A percentile compares a stretch with the other conserved stretches of the same genome.
These are phyloP conservation scores for Drosophila ironensis DNA, from an alignment of 1,140 invertebrate species.

Conservation along the genomic window DNA sequence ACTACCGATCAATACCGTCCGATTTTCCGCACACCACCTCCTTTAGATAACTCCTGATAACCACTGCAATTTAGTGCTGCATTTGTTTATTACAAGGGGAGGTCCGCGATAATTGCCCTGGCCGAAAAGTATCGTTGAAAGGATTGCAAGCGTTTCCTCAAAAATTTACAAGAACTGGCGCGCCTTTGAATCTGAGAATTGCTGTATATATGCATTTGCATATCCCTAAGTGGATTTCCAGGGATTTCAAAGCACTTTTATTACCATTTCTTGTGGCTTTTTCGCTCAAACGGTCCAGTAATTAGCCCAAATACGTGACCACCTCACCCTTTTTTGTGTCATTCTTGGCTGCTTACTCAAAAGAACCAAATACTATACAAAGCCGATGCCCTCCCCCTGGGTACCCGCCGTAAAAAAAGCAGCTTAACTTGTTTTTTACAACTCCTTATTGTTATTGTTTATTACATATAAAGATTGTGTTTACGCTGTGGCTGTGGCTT, in stretches of 20 bases:
- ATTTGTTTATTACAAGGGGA: background rate
- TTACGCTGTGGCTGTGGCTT: slow-evolving; percentile 21
- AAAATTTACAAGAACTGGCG: background rate
- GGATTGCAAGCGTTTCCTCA: too few species aligned
- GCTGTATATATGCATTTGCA: background rate
- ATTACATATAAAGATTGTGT: slow-evolving; percentile 61
- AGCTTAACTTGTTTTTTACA: slow-evolving; percentile 58
- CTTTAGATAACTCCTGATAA: slow-evolving; percentile 18
- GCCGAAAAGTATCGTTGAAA: too few species aligned
- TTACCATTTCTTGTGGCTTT: slow-evolving; percentile 6
- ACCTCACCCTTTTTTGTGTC: slow-evolving; percentile 34
- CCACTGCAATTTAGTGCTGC: background rate
- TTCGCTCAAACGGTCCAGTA: slow-evolving; percentile 13
- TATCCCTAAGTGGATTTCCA: slow-evolving; percentile 1
- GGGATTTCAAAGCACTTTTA: background rate
- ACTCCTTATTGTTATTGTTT: slow-evolving; percentile 52
- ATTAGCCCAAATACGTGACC: slow-evolving; percentile 37
- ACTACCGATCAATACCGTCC: slow-evolving; percentile 18
- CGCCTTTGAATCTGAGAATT: background rate
- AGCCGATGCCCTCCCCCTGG: background rate
- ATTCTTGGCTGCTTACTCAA: slow-evolving; percentile 25
- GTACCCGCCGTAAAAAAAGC: slow-evolving; percentile 36
- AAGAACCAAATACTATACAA: slow-evolving; percentile 21
- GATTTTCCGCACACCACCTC: background rate
- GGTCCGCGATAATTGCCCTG: slow-evolving; percentile 8